Evolutionary conservation across 2,797 vertebrate species (phyloP), one percentile per base, ranked within the genome.

Genomic region (Clarias laeviceps): DNA sequence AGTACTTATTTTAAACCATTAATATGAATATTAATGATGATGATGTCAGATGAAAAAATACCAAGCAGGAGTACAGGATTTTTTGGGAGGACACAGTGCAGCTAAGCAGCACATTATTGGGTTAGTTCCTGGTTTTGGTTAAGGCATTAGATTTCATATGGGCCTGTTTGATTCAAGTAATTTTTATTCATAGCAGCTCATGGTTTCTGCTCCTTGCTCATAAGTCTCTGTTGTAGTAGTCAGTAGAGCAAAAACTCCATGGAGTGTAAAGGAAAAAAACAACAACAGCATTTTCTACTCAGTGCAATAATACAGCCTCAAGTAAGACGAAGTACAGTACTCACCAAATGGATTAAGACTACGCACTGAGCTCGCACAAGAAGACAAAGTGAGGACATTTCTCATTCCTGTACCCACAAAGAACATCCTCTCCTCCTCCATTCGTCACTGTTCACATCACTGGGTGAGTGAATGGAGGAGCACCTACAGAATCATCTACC

Each of bases 221-320:
- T 59, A 45, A 80, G 40, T 82, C 45, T 32, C 2, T 45, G 24
- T 77, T 15, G n/a, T 86, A 82, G 85, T 76, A 72, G 56, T 65
- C 79, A 81, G 34, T 77, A 54, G 45, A 82, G 64, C 7, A 66
- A 76, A 57, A 57, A 18, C n/a, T 68, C 65, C 12, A 82, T 65
- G 66, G 66, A 78, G 82, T 80, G 74, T 83, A 40, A 15, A 80
- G 14, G 5, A 32, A 73, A 69, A 4, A 17, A 1, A 50, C 17
- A 45, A 5, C 6, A 54, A 65, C 68, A 72, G 59, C 17, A 4
- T 78, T 50, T 80, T 65, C 24, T 64, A 50, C 72, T 77, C 85
- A 89, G 87, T 88, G 86, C 86, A 69, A 82, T 74, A 74, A 70
- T 80, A 81, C n/a, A 15, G 76, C 78, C 79, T 83, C 54, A 86